Conservation (phyloP, 2,113 vertebrate species). For the Anguilla rostrata region DNA sequence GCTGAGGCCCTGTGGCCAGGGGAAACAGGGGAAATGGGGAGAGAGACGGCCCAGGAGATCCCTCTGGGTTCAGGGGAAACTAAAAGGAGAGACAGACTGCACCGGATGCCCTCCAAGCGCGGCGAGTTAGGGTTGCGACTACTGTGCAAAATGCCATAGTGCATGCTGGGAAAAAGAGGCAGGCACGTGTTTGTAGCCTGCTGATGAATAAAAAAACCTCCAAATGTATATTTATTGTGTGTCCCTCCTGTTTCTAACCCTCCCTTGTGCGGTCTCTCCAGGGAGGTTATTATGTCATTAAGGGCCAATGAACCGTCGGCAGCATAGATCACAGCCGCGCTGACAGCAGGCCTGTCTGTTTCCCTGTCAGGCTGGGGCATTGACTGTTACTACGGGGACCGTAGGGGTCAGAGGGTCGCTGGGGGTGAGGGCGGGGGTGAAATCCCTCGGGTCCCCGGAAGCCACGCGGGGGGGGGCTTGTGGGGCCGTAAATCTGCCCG, state of each 20-base stretch:
- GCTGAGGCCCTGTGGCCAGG: too few relatives aligned
- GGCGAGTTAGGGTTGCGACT: too few relatives aligned
- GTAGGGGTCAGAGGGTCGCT: not conserved
- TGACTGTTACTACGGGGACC: not conserved
- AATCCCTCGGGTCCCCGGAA: not conserved
- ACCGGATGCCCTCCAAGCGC: too few relatives aligned
- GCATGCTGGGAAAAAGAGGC: too few relatives aligned
- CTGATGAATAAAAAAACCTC: too few relatives aligned
- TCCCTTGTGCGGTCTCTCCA: not conserved
- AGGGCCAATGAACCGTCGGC: not conserved
- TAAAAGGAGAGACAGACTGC: not conserved
- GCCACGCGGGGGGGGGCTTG: not conserved
- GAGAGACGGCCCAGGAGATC: too few relatives aligned
- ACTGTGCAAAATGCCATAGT: too few relatives aligned
- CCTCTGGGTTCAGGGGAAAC: too few relatives aligned
- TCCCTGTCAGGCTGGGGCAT: not conserved
- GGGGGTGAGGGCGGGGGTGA: not conserved
- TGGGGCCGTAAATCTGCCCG: not conserved
- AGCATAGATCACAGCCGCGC: not conserved
- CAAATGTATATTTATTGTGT: not conserved
- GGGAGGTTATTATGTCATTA: not conserved
- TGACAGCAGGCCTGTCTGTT: not conserved
- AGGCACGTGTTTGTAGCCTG: too few relatives aligned
- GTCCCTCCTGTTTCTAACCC: not conserved
- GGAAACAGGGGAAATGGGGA: not conserved